Evolutionary conservation across 2,888 invertebrate genomes (phyloP), one percentile per base, ranked within the genome.

Genomic region (Sepiola atlantica): DNA sequence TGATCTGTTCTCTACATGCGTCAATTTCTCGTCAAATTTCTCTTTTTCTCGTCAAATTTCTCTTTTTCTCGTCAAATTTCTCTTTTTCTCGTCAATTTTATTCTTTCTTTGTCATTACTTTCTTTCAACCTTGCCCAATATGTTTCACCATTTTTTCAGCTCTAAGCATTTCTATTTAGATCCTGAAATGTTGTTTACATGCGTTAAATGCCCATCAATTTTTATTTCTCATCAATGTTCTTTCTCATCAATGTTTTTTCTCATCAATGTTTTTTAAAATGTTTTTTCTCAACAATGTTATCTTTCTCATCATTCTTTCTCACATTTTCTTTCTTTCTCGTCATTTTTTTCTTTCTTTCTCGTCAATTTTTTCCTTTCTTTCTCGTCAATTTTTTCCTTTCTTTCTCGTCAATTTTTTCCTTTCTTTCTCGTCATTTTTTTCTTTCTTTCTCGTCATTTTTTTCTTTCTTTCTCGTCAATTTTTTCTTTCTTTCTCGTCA

Each of bases 231-330:
- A 45, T 45, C n/a, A n/a, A 57, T 57, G 6, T 6, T 24, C 24
- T 61, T 10, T 91, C 35, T 16, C 90, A 2, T 21, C 21, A 21
- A 10, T 91, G 2, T 35, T 21, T 0, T 91, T 21, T 20, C 24
- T 91, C 35, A 0, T 91, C 57, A 55, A 18, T 45, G 10, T 35
- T 55, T 32, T 32, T 32, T 14, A 4, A n/a, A 32, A 90, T 35
- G 55, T 16, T 94, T 12, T 93, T 93, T 93, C 90, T 94, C 93
- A 21, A 92, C 61, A 57, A n/a, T 57, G 32, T 45, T 92, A 91
- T 93, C 90, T 93, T 35, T 94, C 77, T 93, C 92, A 77, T 55
- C 54, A 35, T n/a, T 92, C 55, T 90, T 55, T 57, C 3, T 93
- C 35, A n/a, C n/a, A n/a, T 57, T 77, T 18, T 35, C 93, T 24